Evolutionary conservation across 37 sponge, comb jelly and placozoan genomes (phyloP).

Genomic region (Lycopodina hypogea): DNA sequence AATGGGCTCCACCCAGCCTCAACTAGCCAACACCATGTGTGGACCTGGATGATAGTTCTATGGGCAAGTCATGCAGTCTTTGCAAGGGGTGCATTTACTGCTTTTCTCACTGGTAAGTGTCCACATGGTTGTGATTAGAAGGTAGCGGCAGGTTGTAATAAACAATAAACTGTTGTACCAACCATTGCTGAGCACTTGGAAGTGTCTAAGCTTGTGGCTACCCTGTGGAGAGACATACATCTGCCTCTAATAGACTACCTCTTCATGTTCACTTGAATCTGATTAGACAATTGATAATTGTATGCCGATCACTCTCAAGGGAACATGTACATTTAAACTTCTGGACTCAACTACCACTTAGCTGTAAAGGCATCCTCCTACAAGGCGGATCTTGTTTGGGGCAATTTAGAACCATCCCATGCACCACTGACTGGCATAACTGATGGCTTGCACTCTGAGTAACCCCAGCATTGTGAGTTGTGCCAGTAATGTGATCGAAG

Average conservation of each 20-base stretch:
- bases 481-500: too few relatives aligned
- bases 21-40: background rate
- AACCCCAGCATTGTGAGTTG: too few relatives aligned
- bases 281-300: background rate
- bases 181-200: slow-evolving; percentile 1
- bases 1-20: background rate
- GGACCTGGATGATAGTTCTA: background rate
- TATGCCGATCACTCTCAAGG: background rate
- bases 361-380: background rate
- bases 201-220: slow-evolving; percentile 28
- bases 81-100: slow-evolving; percentile 52
- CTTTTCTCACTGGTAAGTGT: slow-evolving; percentile 33
- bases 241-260: background rate
- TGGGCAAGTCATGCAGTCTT: slow-evolving; percentile 39
- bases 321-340: background rate
- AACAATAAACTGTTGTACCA: background rate
- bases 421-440: background rate
- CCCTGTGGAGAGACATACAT: background rate
- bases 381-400: background rate
- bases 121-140: too few relatives aligned
- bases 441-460: too few relatives aligned
- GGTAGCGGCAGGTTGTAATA: too few relatives aligned
- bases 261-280: background rate
- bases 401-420: background rate
- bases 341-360: slow-evolving; percentile 40